Evolutionary conservation across 2,888 invertebrate species (phyloP).

Genomic region (Cistogaster globosa): DNA sequence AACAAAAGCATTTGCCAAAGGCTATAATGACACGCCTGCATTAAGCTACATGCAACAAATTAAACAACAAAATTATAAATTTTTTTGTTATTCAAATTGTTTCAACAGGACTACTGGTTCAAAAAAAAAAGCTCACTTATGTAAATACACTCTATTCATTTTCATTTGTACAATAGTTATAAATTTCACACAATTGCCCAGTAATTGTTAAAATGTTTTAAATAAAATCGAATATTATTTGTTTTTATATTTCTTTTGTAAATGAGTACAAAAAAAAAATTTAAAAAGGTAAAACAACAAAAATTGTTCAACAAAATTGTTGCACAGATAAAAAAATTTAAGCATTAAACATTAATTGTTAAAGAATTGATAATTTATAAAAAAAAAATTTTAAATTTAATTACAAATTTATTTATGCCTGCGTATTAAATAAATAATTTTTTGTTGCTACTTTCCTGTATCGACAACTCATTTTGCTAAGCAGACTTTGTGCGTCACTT

Average conservation of each 20-base stretch:
- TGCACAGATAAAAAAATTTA: background rate
- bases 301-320: background rate
- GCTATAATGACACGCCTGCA: constrained; percentile 70
- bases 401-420: background rate
- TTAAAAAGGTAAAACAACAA: constrained; percentile 42
- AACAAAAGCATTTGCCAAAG: constrained; percentile 67
- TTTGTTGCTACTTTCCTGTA: too few relatives aligned
- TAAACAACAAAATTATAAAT: constrained; percentile 12
- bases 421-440: background rate
- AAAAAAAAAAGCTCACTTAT: constrained; percentile 61
- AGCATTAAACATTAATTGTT: constrained; percentile 25
- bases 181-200: constrained; percentile 70
- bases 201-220: constrained; percentile 70
- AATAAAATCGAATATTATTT: constrained; percentile 68
- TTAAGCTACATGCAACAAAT: constrained; percentile 37
- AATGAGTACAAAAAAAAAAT: constrained; percentile 53
- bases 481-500: too few relatives aligned
- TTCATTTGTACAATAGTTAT: constrained; percentile 66
- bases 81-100: constrained; percentile 6
- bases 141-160: constrained; percentile 64
- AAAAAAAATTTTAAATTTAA: background rate
- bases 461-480: too few relatives aligned
- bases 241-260: constrained; percentile 55
- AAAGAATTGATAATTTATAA: constrained; percentile 1
- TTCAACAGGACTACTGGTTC: constrained; percentile 26